Conservation (phyloP, 2,797 vertebrate genomes). For the Neosilurus hyrtlii region DNA sequence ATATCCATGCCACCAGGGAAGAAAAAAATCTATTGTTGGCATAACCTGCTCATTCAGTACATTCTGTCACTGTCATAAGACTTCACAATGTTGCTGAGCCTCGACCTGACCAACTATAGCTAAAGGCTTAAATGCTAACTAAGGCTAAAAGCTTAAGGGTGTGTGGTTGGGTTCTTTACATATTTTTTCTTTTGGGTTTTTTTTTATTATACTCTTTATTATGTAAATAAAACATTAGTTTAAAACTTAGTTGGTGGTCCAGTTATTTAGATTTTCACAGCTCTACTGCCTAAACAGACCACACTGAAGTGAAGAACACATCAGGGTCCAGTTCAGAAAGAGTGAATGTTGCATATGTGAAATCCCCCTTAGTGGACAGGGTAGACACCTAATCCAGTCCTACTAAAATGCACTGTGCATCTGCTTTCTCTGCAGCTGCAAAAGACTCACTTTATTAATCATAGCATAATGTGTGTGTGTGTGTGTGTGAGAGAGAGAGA, state of each 20-base stretch:
- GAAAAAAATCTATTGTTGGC: too few species aligned
- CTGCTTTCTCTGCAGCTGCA: not conserved
- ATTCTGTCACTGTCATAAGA: too few species aligned
- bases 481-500: not conserved
- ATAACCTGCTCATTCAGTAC: too few species aligned
- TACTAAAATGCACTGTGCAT: not conserved
- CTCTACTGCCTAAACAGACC: slow-evolving; percentile 1
- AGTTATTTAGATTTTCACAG: not conserved
- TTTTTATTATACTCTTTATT: too few species aligned
- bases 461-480: not conserved
- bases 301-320: not conserved
- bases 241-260: not conserved
- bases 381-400: not conserved
- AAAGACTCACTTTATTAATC: not conserved
- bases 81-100: too few species aligned
- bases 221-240: too few species aligned
- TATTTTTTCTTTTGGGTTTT: too few species aligned
- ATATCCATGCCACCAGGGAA: too few species aligned
- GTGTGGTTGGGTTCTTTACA: too few species aligned
- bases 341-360: not conserved
- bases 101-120: too few species aligned
- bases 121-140: too few species aligned
- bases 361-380: not conserved
- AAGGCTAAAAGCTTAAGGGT: too few species aligned
- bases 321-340: not conserved